Evolutionary conservation across 2,113 vertebrate species (phyloP).

Genomic region (Alces alces): DNA sequence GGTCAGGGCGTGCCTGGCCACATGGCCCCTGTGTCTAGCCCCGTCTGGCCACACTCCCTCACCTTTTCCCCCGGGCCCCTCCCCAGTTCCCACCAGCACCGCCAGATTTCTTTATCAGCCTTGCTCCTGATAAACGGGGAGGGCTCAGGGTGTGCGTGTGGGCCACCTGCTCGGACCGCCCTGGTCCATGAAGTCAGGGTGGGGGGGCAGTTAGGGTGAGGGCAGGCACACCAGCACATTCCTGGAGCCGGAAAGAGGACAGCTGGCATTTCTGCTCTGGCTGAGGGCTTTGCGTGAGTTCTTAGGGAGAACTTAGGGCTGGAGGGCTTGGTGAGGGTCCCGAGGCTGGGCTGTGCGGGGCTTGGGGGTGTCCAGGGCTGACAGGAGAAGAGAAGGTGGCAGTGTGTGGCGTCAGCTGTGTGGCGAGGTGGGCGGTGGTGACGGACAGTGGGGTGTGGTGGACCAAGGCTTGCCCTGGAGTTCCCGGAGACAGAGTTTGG

Average conservation of each 20-base stretch:
- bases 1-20: neutral
- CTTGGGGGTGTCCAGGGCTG: neutral
- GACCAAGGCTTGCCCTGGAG: neutral
- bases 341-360: neutral
- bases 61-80: accelerated
- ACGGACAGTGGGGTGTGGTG: neutral
- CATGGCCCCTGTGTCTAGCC: neutral
- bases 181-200: neutral
- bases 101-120: neutral
- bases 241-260: neutral
- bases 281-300: neutral
- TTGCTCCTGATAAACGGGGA: neutral
- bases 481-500: neutral
- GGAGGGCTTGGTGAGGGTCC: neutral
- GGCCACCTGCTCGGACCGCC: neutral
- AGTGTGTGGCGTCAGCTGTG: neutral
- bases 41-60: accelerated
- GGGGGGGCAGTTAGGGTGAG: neutral
- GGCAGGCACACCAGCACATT: neutral
- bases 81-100: neutral
- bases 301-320: neutral
- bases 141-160: neutral
- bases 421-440: neutral
- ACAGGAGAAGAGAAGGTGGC: neutral
- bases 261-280: neutral